Base-by-base conservation (phyloP, 2,888 invertebrate species). In the Thymelicus acteon region DNA sequence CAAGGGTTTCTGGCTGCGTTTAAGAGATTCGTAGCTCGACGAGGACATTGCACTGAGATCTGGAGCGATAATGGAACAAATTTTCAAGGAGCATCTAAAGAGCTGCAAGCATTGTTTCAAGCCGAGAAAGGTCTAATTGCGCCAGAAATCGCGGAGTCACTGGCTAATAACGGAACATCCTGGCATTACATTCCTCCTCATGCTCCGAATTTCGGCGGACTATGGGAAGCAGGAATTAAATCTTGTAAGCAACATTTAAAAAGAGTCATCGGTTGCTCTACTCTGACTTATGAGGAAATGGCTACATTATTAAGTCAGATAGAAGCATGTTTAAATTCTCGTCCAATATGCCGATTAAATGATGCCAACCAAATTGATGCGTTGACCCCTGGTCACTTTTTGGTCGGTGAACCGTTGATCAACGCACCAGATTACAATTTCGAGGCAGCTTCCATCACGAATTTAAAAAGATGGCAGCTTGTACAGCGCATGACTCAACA, bases 21-120 rank as follows among this genome's bases (percentile, higher is more conserved):
- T 58, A 60, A 60, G 12, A 49, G 62, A 13, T 67, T 67, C 44
- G 63, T 64, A 8, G 58, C 67, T 7, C 4, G 67, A 39, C 24
- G 72, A 47, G 72, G 72, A 12, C 66, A 63, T 49, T 63, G 66
- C 40, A n/a, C 10, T 0, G 60, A 73, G 7, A 4, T 74, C 10
- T 74, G 49, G 19, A 72, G 74, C 52, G 74, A 74, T 39, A 74
- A 74, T 62, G 74, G 72, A n/a, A 71, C 72, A 13, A 74, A 72
- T 61, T 74, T 73, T 7, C 52, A 52, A 15, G 52, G 52, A 13
- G 52, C 52, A 13, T 52, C 52, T 13, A 52, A 52, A 13, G 19
- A 19, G 10, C 12, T 52, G 19, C 13, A 7, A 52, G 3, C 8
- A 7, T 19, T 52, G 8, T 52, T 52, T 13, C 7, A 52, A 8